Conservation (phyloP, 2,888 invertebrate species). For the Sympetrum striolatum region DNA sequence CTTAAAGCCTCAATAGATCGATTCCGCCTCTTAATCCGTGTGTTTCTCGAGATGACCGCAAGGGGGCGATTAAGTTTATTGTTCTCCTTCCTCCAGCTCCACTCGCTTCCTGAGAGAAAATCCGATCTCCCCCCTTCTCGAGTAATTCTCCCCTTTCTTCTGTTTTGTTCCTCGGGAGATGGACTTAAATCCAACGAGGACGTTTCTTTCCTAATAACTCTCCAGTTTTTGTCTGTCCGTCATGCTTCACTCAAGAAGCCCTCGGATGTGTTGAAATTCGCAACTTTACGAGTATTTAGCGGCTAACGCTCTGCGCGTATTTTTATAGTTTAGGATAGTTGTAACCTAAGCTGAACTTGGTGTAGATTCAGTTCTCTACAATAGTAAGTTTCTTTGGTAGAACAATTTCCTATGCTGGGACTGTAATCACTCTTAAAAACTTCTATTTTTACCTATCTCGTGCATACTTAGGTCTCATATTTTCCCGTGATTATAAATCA, state of each 20-base stretch:
- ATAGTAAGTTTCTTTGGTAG: too few relatives aligned
- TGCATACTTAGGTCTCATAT: too few relatives aligned
- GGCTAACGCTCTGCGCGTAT: too few relatives aligned
- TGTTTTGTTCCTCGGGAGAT: background rate
- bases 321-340: too few relatives aligned
- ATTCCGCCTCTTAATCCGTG: background rate
- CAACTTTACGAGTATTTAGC: too few relatives aligned
- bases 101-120: background rate
- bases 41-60: background rate
- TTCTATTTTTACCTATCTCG: too few relatives aligned
- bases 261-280: too few relatives aligned
- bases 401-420: too few relatives aligned
- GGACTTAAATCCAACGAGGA: background rate
- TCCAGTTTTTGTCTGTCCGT: background rate
- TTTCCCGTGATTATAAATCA: too few relatives aligned
- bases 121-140: background rate
- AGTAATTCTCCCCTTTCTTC: background rate
- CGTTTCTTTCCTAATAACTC: background rate
- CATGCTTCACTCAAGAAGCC: background rate
- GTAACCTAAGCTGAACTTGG: too few relatives aligned
- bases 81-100: background rate
- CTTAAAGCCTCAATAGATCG: background rate
- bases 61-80: background rate
- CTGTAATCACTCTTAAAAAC: too few relatives aligned
- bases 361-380: too few relatives aligned